Evolutionary conservation across 2,797 vertebrate species (phyloP).

Genomic region (Hydrophis major): DNA sequence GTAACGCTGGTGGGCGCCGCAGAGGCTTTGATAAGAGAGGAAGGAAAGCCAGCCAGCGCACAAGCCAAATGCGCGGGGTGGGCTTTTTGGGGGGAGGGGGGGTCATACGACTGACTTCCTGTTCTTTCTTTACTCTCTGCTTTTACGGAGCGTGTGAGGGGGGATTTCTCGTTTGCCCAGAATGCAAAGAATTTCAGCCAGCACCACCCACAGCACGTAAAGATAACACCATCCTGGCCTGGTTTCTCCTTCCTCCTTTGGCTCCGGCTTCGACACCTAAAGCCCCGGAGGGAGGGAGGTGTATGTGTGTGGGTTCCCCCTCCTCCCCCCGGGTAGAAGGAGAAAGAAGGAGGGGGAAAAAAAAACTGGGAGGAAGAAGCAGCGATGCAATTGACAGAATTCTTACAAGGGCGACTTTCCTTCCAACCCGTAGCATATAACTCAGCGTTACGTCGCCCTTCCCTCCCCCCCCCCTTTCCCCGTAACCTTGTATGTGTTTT

Average conservation of each 20-base stretch:
- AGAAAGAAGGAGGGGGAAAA: background rate
- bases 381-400: background rate
- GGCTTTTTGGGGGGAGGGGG: no score
- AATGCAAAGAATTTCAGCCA: slow-evolving; percentile 7
- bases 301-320: no score
- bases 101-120: no score
- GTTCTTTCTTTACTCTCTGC: background rate
- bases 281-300: background rate
- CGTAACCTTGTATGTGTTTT: slow-evolving; percentile 48
- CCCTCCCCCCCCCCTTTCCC: no score
- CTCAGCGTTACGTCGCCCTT: background rate
- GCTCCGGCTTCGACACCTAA: no score
- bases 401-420: background rate
- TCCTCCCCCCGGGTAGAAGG: background rate
- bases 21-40: background rate
- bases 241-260: background rate
- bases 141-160: background rate
- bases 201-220: background rate
- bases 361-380: background rate
- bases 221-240: background rate
- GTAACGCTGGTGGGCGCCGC: background rate
- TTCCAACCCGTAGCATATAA: background rate
- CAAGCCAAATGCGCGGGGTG: background rate
- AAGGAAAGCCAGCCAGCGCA: background rate
- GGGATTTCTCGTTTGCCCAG: slow-evolving; percentile 2